Evolutionary conservation across 2,888 invertebrate species (phyloP), one percentile per base, ranked within the genome.

Genomic region (Pegoplata infirma): DNA sequence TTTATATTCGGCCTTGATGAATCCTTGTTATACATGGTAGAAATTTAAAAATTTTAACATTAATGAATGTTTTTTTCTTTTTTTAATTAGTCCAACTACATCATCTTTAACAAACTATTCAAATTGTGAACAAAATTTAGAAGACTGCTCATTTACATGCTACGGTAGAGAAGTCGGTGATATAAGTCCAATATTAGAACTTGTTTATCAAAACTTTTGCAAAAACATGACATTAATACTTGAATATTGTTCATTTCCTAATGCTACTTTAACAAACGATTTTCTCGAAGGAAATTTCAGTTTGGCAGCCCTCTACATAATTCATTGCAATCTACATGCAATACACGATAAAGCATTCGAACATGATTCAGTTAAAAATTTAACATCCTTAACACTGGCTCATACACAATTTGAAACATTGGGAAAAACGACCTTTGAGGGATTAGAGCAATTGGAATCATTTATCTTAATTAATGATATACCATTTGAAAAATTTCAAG

Each of bases 381-480:
- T 87, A 3, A 25, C 17, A 0, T 71, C 58, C 55, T 8, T 87
- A 3, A 64, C 79, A 5, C 28, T 87, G 1, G 44, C 61, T 0
- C 67, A 69, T 16, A 68, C 76, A 0, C 28, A 76, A 2, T 12
- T 87, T 0, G 25, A 5, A 4, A 32, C 7, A 0, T 53, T 86
- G n/a, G 74, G 56, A 0, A 53, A 25, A 0, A 25, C 67, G 0
- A 77, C 84, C 0, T 84, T 87, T 61, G 28, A 25, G 0, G 86
- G 86, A 0, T 74, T 87, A 0, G 12, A 58, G 1, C 44, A 77
- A 0, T 49, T 87, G 4, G 19, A 74, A 5, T 66, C 64, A 19
- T 84, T 87, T 5, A 75, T 80, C 1, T 58, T 86, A 0, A 32
- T 76, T 3, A 86, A 85, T 47, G n/a, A n/a, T n/a, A 10, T 36